These are phyloP conservation scores for Drosophila nebulosa DNA, from an alignment of 1,140 invertebrate genomes.

Conservation along the genomic window DNA sequence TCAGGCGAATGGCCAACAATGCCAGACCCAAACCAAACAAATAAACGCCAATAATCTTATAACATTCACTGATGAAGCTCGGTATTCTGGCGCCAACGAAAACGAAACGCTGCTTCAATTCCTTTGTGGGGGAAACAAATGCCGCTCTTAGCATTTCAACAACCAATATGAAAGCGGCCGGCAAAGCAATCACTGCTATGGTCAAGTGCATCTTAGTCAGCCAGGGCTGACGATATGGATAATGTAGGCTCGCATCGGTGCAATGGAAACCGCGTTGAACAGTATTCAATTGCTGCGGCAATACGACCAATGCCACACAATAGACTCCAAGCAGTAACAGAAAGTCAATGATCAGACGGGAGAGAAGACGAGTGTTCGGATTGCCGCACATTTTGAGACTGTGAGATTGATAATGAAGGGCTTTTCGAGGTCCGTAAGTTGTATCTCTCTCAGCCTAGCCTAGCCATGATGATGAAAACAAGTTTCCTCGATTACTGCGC, in stretches of 20 bases:
- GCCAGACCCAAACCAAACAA: constrained; percentile 59
- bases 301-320: constrained; percentile 55
- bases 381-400: constrained; percentile 77
- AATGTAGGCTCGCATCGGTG: constrained; percentile 51
- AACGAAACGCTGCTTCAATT: constrained; percentile 61
- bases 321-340: constrained; percentile 59
- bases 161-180: constrained; percentile 58
- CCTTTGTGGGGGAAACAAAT: constrained; percentile 36
- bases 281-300: constrained; percentile 58
- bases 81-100: constrained; percentile 69
- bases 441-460: background rate
- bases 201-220: constrained; percentile 66
- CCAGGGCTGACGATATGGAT: constrained; percentile 65
- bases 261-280: constrained; percentile 66
- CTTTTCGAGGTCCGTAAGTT: background rate
- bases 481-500: constrained; percentile 38
- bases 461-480: constrained; percentile 36
- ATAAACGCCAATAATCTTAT: constrained; percentile 69
- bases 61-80: constrained; percentile 73
- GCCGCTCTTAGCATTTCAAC: constrained; percentile 70
- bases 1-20: constrained; percentile 39
- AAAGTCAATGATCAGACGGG: constrained; percentile 70
- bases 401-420: constrained; percentile 38
- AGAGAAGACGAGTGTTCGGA: constrained; percentile 69
- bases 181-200: constrained; percentile 56